Base-by-base conservation (phyloP, 2,797 vertebrate genomes). In the Melanotaenia trifasciata region DNA sequence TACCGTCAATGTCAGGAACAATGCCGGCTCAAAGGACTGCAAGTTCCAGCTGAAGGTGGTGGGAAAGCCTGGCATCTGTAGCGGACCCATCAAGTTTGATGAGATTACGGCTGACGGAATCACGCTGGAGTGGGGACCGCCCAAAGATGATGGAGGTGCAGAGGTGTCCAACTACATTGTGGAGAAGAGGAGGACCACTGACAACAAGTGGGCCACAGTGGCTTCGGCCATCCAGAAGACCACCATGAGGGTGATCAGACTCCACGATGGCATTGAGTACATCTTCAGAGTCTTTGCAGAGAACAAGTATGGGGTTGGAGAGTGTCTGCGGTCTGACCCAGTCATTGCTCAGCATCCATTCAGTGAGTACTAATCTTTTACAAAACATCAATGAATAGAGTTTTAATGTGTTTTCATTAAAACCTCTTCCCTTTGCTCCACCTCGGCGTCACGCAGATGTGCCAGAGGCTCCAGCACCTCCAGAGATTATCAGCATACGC, bases 111-210 rank as follows among this genome's bases (percentile, higher is more conserved):
- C 97, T 0, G 98, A 99, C 60, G 96, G 95, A 73, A 94, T 99
- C 74, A 99, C 97, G 28, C 92, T 99, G 77, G 97, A 98, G 84
- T 99, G 98, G 98, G 96, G 78, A 12, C 96, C 97, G 60, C 98
- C 98, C n/a, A 96, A 91, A 86, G 97, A 99, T 3, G 96, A 99
- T 26, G 98, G 98, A 22, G 98, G 98, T 35, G 96, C 98, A 51
- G 98, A 99, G 93, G 96, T 99, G 84, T 97, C 96, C 36, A 99
- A 99, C 90, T 99, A 99, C 69, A 96, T 99, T 38, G 90, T 99
- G 54, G 98, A 99, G 85, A 99, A 99, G 90, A 97, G 98, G 86
- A 96, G 96, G 86, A 96, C 96, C 28, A 95, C 97, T 24, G 96
- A 96, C 80, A 99, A 96, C 88, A 99, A 98, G 83, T 99, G 98